Percentiles rank a stretch among this genome's conserved stretches.
Conservation (phyloP, 1,140 invertebrate genomes). For the Chrysoperla carnea region DNA sequence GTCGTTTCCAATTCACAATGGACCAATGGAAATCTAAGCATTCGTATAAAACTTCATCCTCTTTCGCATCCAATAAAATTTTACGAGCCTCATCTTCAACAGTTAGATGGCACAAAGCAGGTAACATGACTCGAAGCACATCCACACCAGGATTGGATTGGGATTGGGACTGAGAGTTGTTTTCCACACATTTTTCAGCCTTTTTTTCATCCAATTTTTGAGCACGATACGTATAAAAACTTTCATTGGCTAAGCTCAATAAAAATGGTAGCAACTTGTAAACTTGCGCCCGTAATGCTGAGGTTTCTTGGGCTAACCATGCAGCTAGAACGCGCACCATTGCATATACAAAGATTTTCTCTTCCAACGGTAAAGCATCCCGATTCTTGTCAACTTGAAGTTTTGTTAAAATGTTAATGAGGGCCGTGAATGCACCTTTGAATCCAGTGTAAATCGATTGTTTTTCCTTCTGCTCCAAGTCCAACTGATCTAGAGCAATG, state of each 20-base stretch:
- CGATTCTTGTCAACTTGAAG: constrained; percentile 53
- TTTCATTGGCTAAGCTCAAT: constrained; percentile 60
- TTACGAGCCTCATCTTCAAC: constrained; percentile 74
- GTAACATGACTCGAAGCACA: constrained; percentile 61
- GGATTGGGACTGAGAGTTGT: too few species aligned
- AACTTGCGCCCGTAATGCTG: constrained; percentile 69
- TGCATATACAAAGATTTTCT: constrained; percentile 63
- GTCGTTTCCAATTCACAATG: constrained; percentile 70
- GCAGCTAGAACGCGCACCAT: constrained; percentile 67
- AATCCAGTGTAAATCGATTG: constrained; percentile 77
- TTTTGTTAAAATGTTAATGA: constrained; percentile 53
- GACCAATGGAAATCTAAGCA: constrained; percentile 69
- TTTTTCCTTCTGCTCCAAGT: constrained; percentile 77
- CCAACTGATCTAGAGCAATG: constrained; percentile 61
- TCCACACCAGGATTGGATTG: constrained; percentile 41
- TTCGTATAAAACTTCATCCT: constrained; percentile 64
- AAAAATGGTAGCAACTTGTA: constrained; percentile 63
- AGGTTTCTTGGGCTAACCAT: constrained; percentile 83
- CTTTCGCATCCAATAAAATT: constrained; percentile 58
- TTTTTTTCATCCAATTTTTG: constrained; percentile 42
- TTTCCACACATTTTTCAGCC: constrained; percentile 32
- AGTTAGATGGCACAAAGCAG: constrained; percentile 75
- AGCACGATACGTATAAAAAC: constrained; percentile 51
- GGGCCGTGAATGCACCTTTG: constrained; percentile 73
- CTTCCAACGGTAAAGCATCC: constrained; percentile 37